Conservation (phyloP, 2,888 invertebrate genomes). For the Watsonalla binaria region DNA sequence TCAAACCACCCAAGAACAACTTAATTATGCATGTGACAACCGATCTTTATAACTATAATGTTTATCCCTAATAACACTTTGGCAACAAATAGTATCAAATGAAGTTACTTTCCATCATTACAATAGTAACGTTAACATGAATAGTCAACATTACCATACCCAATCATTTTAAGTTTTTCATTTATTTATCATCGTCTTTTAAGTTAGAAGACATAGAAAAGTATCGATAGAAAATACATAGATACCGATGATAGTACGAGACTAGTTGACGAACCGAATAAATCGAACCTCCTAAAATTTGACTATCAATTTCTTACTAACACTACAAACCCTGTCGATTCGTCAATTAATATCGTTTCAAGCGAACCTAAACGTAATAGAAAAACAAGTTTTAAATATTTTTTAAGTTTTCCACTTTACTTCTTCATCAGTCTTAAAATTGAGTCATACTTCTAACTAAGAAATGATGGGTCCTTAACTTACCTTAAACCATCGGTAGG, state of each 20-base stretch:
- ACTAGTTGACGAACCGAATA: conserved; percentile 37
- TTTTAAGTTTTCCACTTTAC: conserved; percentile 50
- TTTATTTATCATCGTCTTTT: conserved; percentile 50
- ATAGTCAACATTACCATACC: conserved; percentile 60
- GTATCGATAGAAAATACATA: conserved; percentile 59
- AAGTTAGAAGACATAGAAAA: conserved; percentile 63
- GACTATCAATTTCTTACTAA: conserved; percentile 52
- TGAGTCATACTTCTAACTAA: conserved; percentile 78
- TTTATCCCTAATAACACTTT: conserved; percentile 77
- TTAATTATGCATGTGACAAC: conserved; percentile 77
- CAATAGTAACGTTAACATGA: conserved; percentile 61
- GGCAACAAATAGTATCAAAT: conserved; percentile 75
- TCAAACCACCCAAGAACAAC: conserved; percentile 75
- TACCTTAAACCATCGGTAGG: conserved; percentile 67
- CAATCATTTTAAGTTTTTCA: conserved; percentile 44
- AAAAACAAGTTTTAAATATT: conserved; percentile 36
- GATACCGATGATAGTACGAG: conserved; percentile 39
- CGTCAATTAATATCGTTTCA: conserved; percentile 29
- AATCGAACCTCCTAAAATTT: conserved; percentile 43
- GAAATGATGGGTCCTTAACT: conserved; percentile 70
- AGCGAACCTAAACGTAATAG: conserved; percentile 41
- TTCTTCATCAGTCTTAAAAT: conserved; percentile 78
- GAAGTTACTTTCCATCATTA: conserved; percentile 51
- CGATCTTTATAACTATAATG: conserved; percentile 73
- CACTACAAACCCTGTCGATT: conserved; percentile 37